These are phyloP conservation scores for Apodemus agrarius DNA, from an alignment of 2,797 vertebrate genomes.

Conservation along the genomic window DNA sequence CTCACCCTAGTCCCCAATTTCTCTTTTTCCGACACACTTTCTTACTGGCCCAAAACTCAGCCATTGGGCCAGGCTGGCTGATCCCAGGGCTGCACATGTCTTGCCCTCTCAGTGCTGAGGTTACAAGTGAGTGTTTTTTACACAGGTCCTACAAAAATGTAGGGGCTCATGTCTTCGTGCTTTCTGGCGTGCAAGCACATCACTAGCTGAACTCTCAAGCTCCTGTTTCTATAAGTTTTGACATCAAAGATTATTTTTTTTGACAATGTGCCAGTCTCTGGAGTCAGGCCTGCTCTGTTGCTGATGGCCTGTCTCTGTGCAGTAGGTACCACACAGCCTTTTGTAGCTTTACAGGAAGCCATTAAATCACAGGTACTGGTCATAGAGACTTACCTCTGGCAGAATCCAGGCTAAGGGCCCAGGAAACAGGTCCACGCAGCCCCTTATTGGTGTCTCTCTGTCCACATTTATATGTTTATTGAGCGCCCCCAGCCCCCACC, in stretches of 20 bases:
- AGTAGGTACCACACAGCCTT: not conserved
- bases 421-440: not conserved
- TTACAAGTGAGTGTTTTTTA: not conserved
- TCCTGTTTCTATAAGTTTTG: not conserved
- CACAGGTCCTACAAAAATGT: not conserved
- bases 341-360: not conserved
- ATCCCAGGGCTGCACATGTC: not conserved
- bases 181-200: not conserved
- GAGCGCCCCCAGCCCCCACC: accelerated
- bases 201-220: not conserved
- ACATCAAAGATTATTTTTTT: not conserved
- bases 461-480: not conserved
- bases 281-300: not conserved
- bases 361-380: not conserved
- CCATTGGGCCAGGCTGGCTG: not conserved
- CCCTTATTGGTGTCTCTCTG: not conserved
- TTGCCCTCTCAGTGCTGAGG: not conserved
- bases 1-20: not conserved
- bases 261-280: not conserved
- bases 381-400: not conserved
- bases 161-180: not conserved
- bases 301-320: not conserved
- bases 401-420: not conserved
- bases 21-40: not conserved
- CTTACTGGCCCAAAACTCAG: not conserved